phyloP scores from a whole-genome alignment of 1,140 invertebrate species.

The Penaeus vannamei region DNA sequence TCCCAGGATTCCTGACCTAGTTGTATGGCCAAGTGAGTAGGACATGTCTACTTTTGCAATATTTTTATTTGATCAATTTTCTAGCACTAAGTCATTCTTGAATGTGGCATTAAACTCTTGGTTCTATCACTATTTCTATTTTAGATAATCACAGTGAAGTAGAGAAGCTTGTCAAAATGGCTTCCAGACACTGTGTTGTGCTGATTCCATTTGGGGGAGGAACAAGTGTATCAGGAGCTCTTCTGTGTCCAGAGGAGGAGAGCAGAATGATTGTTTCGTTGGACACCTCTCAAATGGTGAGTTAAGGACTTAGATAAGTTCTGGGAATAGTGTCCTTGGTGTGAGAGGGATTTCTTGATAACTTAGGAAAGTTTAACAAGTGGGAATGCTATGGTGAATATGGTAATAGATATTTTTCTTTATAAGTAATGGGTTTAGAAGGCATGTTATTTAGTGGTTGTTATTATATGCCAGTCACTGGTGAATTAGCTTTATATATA shows the following conservation, averaged over 20 bases:
- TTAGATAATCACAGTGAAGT: constrained; percentile 85
- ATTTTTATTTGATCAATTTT: neutral
- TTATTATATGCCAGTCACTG: too few species aligned
- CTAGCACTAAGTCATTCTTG: too few species aligned
- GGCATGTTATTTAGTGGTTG: too few species aligned
- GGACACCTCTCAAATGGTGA: constrained; percentile 95
- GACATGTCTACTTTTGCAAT: neutral
- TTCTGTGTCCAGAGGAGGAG: constrained; percentile 88
- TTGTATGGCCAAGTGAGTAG: constrained; percentile 84
- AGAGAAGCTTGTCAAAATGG: constrained; percentile 84
- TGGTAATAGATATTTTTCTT: too few species aligned
- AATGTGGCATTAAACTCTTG: too few species aligned
- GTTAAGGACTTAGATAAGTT: neutral
- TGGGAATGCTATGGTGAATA: too few species aligned
- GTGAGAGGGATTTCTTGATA: neutral
- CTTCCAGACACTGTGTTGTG: constrained; percentile 83
- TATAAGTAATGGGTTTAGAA: too few species aligned
- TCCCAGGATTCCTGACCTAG: constrained; percentile 90
- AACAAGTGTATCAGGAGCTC: constrained; percentile 93
- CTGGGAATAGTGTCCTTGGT: constrained; percentile 11
- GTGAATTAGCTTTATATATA: too few species aligned
- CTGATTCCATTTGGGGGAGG: constrained; percentile 97
- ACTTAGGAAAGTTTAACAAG: too few species aligned
- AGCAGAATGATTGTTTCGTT: constrained; percentile 87
- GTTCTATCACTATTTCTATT: neutral